Evolutionary conservation across 2,888 invertebrate genomes (phyloP).

Genomic region (Cheilosia impressa): DNA sequence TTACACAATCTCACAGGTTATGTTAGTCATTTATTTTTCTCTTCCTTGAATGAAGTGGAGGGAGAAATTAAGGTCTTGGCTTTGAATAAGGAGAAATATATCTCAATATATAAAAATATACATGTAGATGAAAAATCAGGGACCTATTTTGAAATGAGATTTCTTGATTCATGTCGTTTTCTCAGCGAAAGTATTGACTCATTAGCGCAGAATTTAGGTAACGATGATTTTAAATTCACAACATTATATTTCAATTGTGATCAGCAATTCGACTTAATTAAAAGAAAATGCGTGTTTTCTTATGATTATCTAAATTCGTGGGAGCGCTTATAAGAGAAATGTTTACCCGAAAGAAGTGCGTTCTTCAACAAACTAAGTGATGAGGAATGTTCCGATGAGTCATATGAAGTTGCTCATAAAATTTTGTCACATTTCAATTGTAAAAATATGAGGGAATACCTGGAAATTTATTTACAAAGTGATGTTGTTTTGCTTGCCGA

Average conservation of each 20-base stretch:
- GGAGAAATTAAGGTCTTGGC: not conserved
- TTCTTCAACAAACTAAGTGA: not conserved
- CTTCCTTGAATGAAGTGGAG: not conserved
- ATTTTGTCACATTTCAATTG: too few relatives aligned
- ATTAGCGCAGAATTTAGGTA: not conserved
- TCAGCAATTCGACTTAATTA: not conserved
- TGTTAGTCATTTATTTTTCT: not conserved
- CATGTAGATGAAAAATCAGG: not conserved
- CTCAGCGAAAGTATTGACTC: not conserved
- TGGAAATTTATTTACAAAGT: too few relatives aligned
- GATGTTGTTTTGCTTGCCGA: too few relatives aligned
- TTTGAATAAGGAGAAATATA: too few relatives aligned
- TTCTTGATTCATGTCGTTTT: not conserved
- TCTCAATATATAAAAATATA: too few relatives aligned
- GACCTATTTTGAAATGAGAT: not conserved
- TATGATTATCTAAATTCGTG: not conserved
- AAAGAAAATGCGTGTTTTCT: not conserved
- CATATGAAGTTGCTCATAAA: too few relatives aligned
- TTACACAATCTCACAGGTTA: not conserved
- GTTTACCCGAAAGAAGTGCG: not conserved
- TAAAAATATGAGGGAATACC: too few relatives aligned
- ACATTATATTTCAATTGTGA: not conserved
- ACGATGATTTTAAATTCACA: not conserved
- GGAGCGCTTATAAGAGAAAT: not conserved
- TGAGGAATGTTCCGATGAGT: too few relatives aligned